A percentile compares a stretch with the other conserved stretches of the same genome.
Evolutionary conservation across 2,797 vertebrate species (phyloP).

Genomic region (Eulemur rubriventer): DNA sequence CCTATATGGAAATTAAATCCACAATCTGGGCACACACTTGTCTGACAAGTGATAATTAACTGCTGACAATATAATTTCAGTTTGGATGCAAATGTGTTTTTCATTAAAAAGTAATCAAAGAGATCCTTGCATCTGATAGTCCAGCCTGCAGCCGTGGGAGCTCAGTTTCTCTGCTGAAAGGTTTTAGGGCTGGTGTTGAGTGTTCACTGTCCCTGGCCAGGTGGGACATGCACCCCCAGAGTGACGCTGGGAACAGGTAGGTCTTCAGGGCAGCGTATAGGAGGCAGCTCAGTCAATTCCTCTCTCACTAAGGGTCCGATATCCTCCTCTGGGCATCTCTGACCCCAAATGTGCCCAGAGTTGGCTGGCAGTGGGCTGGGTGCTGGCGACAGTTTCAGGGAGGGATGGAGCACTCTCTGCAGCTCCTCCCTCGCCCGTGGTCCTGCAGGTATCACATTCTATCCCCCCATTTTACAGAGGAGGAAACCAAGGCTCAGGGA

Average conservation of each 20-base stretch:
- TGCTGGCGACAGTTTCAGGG: neutral
- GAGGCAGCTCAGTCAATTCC: neutral
- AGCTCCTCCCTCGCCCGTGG: neutral
- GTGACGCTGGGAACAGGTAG: neutral
- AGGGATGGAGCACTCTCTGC: neutral
- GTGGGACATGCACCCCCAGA: neutral
- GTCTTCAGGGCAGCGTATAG: neutral
- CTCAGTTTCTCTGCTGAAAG: neutral
- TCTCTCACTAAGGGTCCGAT: neutral
- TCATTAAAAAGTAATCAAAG: constrained; percentile 81
- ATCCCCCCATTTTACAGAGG: neutral
- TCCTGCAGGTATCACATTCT: neutral
- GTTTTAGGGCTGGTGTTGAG: neutral
- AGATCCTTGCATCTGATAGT: constrained; percentile 34
- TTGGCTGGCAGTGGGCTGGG: neutral
- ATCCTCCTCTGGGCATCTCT: neutral
- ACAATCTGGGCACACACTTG: constrained; percentile 55
- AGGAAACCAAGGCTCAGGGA: neutral
- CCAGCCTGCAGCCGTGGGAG: neutral
- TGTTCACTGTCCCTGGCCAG: neutral
- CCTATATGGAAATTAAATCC: constrained; percentile 72
- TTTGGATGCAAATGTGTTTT: constrained; percentile 78
- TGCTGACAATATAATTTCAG: constrained; percentile 82
- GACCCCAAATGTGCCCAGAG: neutral
- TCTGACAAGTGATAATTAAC: constrained; percentile 86